A percentile compares a stretch with the other conserved stretches of the same genome.
Conservation (phyloP, 1,140 invertebrate species). For the Caenorhabditis brenneri region DNA sequence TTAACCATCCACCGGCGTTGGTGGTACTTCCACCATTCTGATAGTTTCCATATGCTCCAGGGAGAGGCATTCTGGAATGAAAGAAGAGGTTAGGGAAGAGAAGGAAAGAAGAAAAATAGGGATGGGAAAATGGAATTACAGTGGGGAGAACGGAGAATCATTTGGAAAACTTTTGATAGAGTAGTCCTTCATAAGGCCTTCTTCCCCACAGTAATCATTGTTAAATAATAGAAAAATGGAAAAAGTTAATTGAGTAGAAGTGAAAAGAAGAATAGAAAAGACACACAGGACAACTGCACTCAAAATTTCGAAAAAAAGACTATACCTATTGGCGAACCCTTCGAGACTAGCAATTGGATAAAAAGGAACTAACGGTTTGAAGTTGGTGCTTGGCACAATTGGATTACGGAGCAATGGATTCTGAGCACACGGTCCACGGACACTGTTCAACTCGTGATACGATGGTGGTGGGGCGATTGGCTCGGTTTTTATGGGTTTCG, state of each 20-base stretch:
- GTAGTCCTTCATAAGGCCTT: too few relatives aligned
- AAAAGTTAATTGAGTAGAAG: background rate
- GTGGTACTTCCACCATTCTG: background rate
- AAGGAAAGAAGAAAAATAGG: too few relatives aligned
- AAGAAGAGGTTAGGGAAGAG: too few relatives aligned
- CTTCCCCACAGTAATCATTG: too few relatives aligned
- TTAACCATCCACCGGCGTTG: background rate
- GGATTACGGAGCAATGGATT: slow-evolving; percentile 63
- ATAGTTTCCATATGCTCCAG: background rate
- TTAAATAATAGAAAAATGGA: background rate
- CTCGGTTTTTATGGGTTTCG: slow-evolving; percentile 53
- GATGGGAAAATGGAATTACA: too few relatives aligned
- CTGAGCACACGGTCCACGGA: slow-evolving; percentile 60
- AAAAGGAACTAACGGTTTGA: slow-evolving; percentile 27
- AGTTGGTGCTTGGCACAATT: slow-evolving; percentile 43
- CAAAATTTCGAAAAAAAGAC: background rate
- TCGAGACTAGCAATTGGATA: slow-evolving; percentile 13
- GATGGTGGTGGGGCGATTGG: slow-evolving; percentile 59
- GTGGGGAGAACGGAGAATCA: too few relatives aligned
- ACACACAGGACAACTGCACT: background rate
- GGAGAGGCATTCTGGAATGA: slow-evolving; percentile 35
- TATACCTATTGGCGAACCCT: background rate
- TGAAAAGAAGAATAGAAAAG: background rate
- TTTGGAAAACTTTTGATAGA: too few relatives aligned
- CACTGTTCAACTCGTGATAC: slow-evolving; percentile 65